Evolutionary conservation across 1,140 invertebrate species (phyloP).

Genomic region (Tetranychus cinnabarinus): DNA sequence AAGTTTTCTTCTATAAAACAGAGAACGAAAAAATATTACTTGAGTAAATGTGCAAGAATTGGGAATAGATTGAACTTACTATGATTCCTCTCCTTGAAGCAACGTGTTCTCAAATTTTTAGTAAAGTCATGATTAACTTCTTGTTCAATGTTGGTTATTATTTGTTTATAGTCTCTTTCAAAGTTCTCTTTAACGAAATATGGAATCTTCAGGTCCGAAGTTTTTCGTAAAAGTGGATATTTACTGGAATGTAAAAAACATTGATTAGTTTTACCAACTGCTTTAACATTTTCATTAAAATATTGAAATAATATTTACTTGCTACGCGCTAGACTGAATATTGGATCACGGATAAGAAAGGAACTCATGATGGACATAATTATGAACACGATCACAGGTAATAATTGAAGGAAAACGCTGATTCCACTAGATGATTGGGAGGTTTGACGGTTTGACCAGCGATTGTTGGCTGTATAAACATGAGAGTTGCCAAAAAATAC

Average conservation of each 20-base stretch:
- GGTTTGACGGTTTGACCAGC: conserved; percentile 3
- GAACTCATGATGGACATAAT: conserved; percentile 72
- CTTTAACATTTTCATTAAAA: neutral
- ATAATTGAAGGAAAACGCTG: conserved; percentile 49
- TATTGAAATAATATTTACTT: conserved; percentile 32
- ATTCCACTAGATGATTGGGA: neutral
- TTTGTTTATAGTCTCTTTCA: conserved; percentile 71
- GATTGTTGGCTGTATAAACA: conserved; percentile 31
- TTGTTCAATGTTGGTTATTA: conserved; percentile 52
- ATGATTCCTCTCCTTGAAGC: conserved; percentile 72
- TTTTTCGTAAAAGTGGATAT: conserved; percentile 49
- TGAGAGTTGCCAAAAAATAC: conserved; percentile 76
- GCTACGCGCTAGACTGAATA: conserved; percentile 58
- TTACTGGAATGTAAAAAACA: conserved; percentile 32
- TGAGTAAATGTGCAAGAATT: neutral
- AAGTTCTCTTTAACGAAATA: conserved; percentile 96
- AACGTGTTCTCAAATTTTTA: conserved; percentile 56
- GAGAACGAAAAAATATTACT: neutral
- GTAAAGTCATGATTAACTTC: conserved; percentile 89
- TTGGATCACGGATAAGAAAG: conserved; percentile 76
- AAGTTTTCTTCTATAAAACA: conserved; percentile 34
- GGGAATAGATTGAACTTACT: conserved; percentile 23
- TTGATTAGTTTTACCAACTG: neutral
- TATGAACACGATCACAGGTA: conserved; percentile 65
- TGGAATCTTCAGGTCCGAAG: conserved; percentile 48